Evolutionary conservation across 1,140 invertebrate genomes (phyloP).

Genomic region (Drosophila guanche): DNA sequence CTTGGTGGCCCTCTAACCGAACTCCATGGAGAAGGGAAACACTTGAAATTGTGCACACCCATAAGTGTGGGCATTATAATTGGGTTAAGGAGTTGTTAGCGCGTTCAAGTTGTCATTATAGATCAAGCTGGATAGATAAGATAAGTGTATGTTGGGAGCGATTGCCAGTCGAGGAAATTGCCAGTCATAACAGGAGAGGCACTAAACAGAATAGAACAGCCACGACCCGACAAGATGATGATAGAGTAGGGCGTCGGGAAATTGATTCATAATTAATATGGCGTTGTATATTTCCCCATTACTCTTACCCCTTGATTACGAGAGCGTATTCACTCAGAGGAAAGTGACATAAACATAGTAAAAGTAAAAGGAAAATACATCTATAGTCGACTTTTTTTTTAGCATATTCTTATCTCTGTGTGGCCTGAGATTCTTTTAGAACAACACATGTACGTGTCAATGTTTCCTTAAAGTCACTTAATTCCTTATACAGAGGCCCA

Average conservation of each 20-base stretch:
- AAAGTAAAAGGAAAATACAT: no score
- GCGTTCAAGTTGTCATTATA: slow-evolving; percentile 74
- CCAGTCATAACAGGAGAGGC: slow-evolving; percentile 47
- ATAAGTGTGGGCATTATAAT: slow-evolving; percentile 68
- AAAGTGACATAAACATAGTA: no score
- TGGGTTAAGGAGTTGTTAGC: slow-evolving; percentile 77
- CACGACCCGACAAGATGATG: slow-evolving; percentile 10
- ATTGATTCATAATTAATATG: slow-evolving; percentile 42
- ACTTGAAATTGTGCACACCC: slow-evolving; percentile 69
- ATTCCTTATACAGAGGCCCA: slow-evolving; percentile 19
- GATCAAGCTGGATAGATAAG: slow-evolving; percentile 48
- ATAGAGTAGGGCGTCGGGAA: slow-evolving; percentile 18
- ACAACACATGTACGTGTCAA: slow-evolving; percentile 24
- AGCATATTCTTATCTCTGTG: slow-evolving; percentile 1
- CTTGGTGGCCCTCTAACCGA: background rate
- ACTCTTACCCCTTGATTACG: slow-evolving; percentile 10
- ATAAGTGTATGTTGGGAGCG: slow-evolving; percentile 46
- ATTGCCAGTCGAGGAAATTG: slow-evolving; percentile 42
- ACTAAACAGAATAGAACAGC: slow-evolving; percentile 1
- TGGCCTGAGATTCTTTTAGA: background rate
- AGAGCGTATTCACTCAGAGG: no score
- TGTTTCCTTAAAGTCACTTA: slow-evolving; percentile 4
- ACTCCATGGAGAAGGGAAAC: slow-evolving; percentile 36
- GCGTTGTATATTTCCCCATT: slow-evolving; percentile 25
- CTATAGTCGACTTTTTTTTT: no score